phyloP scores from a whole-genome alignment of 2,797 vertebrate species.

The Calcarius lapponicus region DNA sequence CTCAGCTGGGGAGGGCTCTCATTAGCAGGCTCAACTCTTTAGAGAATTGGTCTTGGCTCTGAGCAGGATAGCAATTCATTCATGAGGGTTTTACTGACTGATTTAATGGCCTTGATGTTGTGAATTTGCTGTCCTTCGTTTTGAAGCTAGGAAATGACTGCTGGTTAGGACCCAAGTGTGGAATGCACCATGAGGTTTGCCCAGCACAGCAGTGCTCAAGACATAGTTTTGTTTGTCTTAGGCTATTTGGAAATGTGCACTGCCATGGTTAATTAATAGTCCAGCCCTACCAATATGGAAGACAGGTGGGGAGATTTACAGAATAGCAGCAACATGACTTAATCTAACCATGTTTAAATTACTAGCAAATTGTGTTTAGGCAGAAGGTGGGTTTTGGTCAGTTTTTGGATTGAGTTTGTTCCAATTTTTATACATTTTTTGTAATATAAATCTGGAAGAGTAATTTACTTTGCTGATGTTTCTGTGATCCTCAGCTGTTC shows the following conservation, averaged over 20 bases:
- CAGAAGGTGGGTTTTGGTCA: background rate
- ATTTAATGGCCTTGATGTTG: background rate
- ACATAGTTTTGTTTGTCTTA: background rate
- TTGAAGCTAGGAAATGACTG: background rate
- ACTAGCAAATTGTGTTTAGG: background rate
- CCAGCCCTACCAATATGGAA: background rate
- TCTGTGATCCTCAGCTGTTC: background rate
- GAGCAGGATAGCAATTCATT: background rate
- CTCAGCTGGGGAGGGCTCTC: accelerated
- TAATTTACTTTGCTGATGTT: background rate
- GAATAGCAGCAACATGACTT: background rate
- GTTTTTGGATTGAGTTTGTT: background rate
- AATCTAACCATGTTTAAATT: background rate
- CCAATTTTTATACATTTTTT: background rate
- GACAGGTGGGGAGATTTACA: background rate
- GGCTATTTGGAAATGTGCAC: background rate
- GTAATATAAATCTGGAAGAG: background rate
- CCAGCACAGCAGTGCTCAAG: background rate
- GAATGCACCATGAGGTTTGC: background rate
- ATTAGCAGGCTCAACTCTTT: background rate
- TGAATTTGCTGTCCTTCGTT: background rate
- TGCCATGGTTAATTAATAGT: background rate
- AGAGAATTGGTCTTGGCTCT: background rate
- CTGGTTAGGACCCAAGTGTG: background rate
- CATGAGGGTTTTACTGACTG: background rate